Conservation (phyloP, 2,888 invertebrate genomes). For the Meghimatium bilineatum region DNA sequence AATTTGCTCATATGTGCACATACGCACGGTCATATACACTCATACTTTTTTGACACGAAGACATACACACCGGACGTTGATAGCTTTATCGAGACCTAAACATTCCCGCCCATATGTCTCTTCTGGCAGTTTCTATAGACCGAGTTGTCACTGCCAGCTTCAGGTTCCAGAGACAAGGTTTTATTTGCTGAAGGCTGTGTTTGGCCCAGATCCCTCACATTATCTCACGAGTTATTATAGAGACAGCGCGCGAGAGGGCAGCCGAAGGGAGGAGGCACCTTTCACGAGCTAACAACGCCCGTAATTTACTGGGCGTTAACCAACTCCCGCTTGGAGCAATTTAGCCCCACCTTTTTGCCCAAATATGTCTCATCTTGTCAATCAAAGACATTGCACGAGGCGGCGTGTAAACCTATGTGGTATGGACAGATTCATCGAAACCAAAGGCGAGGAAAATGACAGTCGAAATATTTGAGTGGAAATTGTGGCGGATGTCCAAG, state of each 20-base stretch:
- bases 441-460: constrained; percentile 5
- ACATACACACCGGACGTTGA: neutral
- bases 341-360: constrained; percentile 13
- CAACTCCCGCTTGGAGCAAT: neutral
- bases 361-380: constrained; percentile 15
- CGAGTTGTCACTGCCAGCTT: neutral
- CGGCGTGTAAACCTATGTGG: neutral
- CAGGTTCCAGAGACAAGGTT: neutral
- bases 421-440: neutral
- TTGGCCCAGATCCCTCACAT: neutral
- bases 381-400: neutral
- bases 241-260: neutral
- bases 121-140: neutral
- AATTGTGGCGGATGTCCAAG: neutral
- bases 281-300: constrained; percentile 1
- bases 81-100: too few relatives aligned
- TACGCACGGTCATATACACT: neutral
- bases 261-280: constrained; percentile 13
- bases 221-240: neutral
- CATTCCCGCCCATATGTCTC: neutral
- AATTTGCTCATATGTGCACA: too few relatives aligned
- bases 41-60: neutral
- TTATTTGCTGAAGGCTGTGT: neutral
- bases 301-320: constrained; percentile 26
- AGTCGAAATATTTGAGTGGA: constrained; percentile 9